Evolutionary conservation across 1,140 invertebrate species (phyloP), one percentile per base, ranked within the genome.

Genomic region (Paralvinella palmiformis): DNA sequence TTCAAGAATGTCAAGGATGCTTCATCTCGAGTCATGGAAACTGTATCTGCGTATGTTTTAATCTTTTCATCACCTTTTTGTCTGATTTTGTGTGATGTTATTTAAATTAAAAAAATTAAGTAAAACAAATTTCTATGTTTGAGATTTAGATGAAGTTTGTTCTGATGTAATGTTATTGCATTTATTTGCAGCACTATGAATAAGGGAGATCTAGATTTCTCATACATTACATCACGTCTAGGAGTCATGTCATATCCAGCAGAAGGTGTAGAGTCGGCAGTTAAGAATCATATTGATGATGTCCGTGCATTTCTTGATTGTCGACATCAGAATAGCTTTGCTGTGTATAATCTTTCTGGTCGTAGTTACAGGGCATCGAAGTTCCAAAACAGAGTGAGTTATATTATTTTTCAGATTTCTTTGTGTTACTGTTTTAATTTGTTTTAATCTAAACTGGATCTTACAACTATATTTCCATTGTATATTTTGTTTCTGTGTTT

Each of bases 1-100:
- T 74, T 97, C 45, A 94, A 94, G 70, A 96, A 96, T 76, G 83
- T 98, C 17, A 96, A 95, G 78, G 95, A 98, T 74, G 96, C 94
- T 1, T 96, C 94, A 6, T 89, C 88, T 20, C 96, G 95, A 85
- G 91, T 98, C 17, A 95, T 97, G 87, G 92, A 96, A 75, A 91
- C 92, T 32, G 91, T 97, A 53, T 92, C 94, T 76, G 91, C 93
- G 89, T 91, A 81, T 37, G 35, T 37, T 59, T 35, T 35, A n/a
- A 27, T 13, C 53, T 4, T 56, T 4, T 32, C 31, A 20, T 56
- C n/a, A 48, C 27, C 2, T 48, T 10, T 48, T 48, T 3, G 4
- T 48, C 4, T 48, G 44, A 20, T n/a, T n/a, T n/a, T n/a, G n/a
- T n/a, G n/a, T n/a, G n/a, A n/a, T n/a, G n/a, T n/a, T n/a, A n/a